Evolutionary conservation across 2,797 vertebrate species (phyloP).

Genomic region (Poecilia gillii): DNA sequence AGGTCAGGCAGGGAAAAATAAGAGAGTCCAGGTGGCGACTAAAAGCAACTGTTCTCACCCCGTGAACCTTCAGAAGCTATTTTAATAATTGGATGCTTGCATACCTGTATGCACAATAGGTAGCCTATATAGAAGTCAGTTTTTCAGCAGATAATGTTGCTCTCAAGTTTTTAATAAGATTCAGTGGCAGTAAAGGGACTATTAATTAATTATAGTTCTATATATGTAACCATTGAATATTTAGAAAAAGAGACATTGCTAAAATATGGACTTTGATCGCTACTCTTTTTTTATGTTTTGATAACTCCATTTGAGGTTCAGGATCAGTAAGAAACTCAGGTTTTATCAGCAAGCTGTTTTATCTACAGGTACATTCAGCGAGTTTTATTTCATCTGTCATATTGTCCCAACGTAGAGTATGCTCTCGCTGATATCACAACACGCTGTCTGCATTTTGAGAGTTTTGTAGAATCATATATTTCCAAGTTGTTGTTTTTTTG

Average conservation of each 20-base stretch:
- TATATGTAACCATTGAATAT: neutral
- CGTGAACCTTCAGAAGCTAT: conserved; percentile 29
- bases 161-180: neutral
- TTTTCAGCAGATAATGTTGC: neutral
- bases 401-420: neutral
- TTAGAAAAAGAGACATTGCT: neutral
- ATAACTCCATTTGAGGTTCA: neutral
- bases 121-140: conserved; percentile 2
- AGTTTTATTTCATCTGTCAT: neutral
- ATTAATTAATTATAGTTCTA: neutral
- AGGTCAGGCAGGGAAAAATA: conserved; percentile 40
- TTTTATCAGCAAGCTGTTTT: neutral
- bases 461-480: conserved; percentile 4
- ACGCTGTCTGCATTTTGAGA: neutral
- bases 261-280: neutral
- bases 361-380: neutral
- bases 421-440: neutral
- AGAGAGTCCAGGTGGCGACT: conserved; percentile 39
- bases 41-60: conserved; percentile 36
- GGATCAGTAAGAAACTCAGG: neutral
- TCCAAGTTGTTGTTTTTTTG: too few species aligned
- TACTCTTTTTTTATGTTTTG: neutral
- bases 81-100: conserved; percentile 23
- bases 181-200: neutral
- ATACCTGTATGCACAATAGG: neutral